Conservation (phyloP, 2,888 invertebrate genomes). For the Archaeoteleia sp. region DNA sequence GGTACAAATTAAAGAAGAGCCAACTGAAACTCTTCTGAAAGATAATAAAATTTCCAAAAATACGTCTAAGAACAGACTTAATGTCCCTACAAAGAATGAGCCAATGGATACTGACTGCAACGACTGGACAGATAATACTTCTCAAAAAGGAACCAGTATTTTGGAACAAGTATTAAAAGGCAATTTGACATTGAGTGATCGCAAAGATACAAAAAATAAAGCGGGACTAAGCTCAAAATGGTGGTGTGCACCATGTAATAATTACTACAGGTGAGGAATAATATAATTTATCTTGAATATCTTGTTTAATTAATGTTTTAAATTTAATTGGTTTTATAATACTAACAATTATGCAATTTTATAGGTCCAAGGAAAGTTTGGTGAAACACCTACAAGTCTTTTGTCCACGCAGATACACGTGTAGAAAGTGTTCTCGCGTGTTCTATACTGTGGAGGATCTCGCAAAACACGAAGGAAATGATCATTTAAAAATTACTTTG, state of each 20-base stretch:
- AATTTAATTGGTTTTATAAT: conserved; percentile 1
- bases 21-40: conserved; percentile 23
- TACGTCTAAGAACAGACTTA: background rate
- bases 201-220: conserved; percentile 59
- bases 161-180: conserved; percentile 67
- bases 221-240: conserved; percentile 62
- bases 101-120: conserved; percentile 6
- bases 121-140: conserved; percentile 27
- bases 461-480: conserved; percentile 65
- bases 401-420: conserved; percentile 65
- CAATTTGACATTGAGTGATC: conserved; percentile 62
- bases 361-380: conserved; percentile 63
- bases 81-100: conserved; percentile 12
- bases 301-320: too few species aligned
- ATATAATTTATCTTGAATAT: conserved; percentile 13
- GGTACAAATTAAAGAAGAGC: conserved; percentile 67
- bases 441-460: conserved; percentile 65
- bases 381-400: conserved; percentile 65
- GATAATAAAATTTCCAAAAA: conserved; percentile 2
- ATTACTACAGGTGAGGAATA: conserved; percentile 68
- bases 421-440: conserved; percentile 62
- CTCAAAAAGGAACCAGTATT: conserved; percentile 59
- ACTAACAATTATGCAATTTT: too few species aligned
- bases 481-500: conserved; percentile 63
- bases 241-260: conserved; percentile 70